Evolutionary conservation across 1,140 invertebrate species (phyloP), one percentile per base, ranked within the genome.

Genomic region (Heterodera carotae): DNA sequence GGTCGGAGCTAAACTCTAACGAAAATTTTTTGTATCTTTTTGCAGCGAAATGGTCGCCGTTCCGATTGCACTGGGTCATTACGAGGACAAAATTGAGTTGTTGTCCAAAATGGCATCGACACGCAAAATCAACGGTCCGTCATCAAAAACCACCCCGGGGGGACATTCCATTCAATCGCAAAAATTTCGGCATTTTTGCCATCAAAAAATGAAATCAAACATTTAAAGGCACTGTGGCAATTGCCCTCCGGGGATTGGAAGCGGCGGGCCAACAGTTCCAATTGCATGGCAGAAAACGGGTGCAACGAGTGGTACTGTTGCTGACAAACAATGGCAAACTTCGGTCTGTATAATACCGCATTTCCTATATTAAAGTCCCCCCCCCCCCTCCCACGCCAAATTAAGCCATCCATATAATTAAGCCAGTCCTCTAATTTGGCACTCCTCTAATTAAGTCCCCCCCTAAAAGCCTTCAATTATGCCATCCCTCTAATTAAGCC

Each of bases 41-140:
- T 85, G 66, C 29, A 87, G 86, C 64, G 85, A 87, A 68, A 81
- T 85, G 53, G 85, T 87, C 12, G 79, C 80, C 34, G 85, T 87
- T n/a, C 85, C 85, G 53, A 82, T 87, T 12, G 85, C 85, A 2
- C 78, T 87, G 18, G 85, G 85, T 34, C 83, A 87, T 76, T 87
- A 87, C 64, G 85, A 87, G 75, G 85, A 87, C 75, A 86, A 88
- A 56, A 81, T 88, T 66, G 85, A 87, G 76, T 75, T 87, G 36
- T 67, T 88, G 7, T 77, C 76, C 70, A 88, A 87, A 70, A 88
- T 80, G 48, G 31, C 34, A 15, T 36, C 80, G 5, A 43, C 67
- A 29, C 77, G 81, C 4, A 34, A 79, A 22, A 12, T 81, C n/a
- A 36, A 31, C 3, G 76, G 62, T 25, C n/a, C 29, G 56, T 60